Base-by-base conservation (phyloP, 2,113 vertebrate species). In the Dryoscopus gambensis region DNA sequence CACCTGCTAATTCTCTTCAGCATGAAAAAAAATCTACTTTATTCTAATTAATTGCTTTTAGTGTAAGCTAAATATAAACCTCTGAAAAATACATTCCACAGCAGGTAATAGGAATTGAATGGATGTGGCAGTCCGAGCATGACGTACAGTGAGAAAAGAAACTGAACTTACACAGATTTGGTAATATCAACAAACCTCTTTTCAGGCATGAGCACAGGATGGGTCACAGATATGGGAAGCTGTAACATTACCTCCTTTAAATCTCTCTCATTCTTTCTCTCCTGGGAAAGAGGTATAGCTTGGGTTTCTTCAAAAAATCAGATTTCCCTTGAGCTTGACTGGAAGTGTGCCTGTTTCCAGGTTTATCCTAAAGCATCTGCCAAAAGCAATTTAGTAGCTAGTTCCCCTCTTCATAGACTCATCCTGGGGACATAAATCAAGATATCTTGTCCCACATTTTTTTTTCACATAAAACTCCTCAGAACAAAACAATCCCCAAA, bases 61-160 rank as follows among this genome's bases (percentile, higher is more conserved):
- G 42, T 31, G 33, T 57, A 85, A 92, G n/a, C 70, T 93, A 73
- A 93, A 75, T 84, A 40, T 63, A 82, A 83, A 27, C 23, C 16
- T 68, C 6, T 84, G 78, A 91, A 57, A 83, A 87, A 91, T 57
- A 35, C 7, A 13, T 90, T 88, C 67, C 70, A 52, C 30, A 77
- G 62, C 49, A 81, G 70, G 56, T 50, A 95, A 28, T 7, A 16
- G 67, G 40, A 79, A 47, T 11, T 57, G 49, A 92, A 76, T 59
- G 64, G 23, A 81, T 78, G 42, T 35, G 40, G 37, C 50, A 30
- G 31, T 46, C 60, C 0, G 3, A 47, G 60, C 24, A 19, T 0
- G 4, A 60, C 0, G 0, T 37, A 21, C 20, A 33, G 42, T 1
- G 2, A 44, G 59, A 70, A 73, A 57, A 87, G 28, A 71, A 68